Evolutionary conservation across 2,113 vertebrate species (phyloP), one percentile per base, ranked within the genome.

Genomic region (Peromyscus leucopus): DNA sequence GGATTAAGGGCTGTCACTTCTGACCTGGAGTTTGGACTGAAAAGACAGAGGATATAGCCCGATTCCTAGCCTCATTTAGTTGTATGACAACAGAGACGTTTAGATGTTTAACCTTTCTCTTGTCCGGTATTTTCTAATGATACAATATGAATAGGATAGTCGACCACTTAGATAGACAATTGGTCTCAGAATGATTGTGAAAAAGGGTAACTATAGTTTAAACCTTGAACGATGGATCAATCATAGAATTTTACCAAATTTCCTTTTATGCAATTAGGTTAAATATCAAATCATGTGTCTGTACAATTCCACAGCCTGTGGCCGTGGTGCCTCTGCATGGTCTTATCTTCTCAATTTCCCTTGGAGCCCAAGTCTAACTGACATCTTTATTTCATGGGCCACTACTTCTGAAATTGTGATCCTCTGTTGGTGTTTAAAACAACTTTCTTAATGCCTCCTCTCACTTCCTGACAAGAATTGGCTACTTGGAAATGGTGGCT

Each of bases 381-480:
- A 59, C n/a, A 59, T 51, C 75, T n/a, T 95, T 51, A 55, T 94
- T 78, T 33, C 48, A 90, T 82, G 65, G 17, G 42, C 90, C 63
- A 90, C 79, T 65, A 17, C 10, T 63, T 42, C 90, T 97, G 19
- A 67, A 89, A 88, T 33, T 51, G 36, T 75, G 17, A 51, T 36
- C 80, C 59, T 88, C 42, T 72, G 33, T 42, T 89, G 89, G 21
- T 91, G n/a, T 82, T 39, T 67, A n/a, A 16, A 36, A 48, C 13
- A 74, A 8, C 65, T 55, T 85, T 93, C 83, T 94, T 36, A 48
- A 7, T 39, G n/a, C 36, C 36, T 12, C 26, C 28, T 75, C 67
- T 75, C 72, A 72, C 65, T 91, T 74, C 42, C 42, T 74, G 22
- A 90, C 61, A 74, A 65, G 26, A 57, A 74, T 6, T 24, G 5